These are phyloP conservation scores for Drosophila prosaltans DNA, from an alignment of 1,140 invertebrate species.

Conservation along the genomic window DNA sequence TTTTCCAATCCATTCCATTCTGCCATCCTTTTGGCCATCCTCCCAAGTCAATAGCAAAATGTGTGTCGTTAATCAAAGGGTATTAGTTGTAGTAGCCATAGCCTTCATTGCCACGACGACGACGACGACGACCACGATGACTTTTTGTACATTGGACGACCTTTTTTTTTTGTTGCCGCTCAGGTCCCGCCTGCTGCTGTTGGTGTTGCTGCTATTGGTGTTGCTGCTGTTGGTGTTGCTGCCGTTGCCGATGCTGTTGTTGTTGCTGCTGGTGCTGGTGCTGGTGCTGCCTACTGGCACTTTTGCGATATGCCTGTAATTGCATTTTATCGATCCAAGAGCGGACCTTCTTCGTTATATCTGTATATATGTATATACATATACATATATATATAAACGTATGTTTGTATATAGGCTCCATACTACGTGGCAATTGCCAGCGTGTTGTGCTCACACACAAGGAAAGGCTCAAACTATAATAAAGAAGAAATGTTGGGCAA, in stretches of 20 bases:
- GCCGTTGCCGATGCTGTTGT: not conserved
- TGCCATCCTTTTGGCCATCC: not conserved
- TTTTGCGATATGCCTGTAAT: constrained; percentile 79
- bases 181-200: constrained; percentile 6
- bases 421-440: constrained; percentile 71
- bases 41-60: constrained; percentile 74
- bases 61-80: constrained; percentile 81
- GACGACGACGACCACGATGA: constrained; percentile 45
- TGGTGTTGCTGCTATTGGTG: not conserved
- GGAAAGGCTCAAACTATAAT: constrained; percentile 59
- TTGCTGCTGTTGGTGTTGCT: constrained; percentile 16
- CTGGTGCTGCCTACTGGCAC: constrained; percentile 70
- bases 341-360: constrained; percentile 27
- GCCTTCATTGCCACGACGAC: constrained; percentile 65
- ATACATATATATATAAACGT: constrained; percentile 3
- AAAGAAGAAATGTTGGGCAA: constrained; percentile 68
- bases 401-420: constrained; percentile 24
- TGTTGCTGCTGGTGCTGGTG: constrained; percentile 8
- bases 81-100: constrained; percentile 73
- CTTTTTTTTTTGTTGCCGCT: constrained; percentile 46
- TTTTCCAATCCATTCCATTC: not conserved
- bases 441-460: constrained; percentile 43
- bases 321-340: constrained; percentile 78
- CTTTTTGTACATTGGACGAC: constrained; percentile 77
- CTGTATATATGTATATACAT: not conserved